Evolutionary conservation across 2,113 vertebrate species (phyloP).

Genomic region (Grammomys surdaster): DNA sequence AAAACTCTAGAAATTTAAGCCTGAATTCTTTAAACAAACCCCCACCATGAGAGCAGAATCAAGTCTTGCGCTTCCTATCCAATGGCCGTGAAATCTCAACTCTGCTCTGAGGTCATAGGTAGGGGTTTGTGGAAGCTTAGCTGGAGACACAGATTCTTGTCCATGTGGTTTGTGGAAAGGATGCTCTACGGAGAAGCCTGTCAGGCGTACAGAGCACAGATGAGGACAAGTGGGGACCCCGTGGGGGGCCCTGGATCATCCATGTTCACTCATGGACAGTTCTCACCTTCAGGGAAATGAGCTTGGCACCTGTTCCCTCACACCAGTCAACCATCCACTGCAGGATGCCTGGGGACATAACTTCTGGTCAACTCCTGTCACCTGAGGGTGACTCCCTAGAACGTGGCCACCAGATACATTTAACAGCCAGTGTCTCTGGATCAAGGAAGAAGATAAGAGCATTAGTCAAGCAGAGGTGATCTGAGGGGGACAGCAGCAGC

Average conservation of each 20-base stretch:
- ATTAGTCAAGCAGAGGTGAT: not conserved
- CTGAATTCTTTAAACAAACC: not conserved
- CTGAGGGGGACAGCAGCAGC: no score
- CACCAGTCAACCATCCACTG: not conserved
- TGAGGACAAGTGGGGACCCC: not conserved
- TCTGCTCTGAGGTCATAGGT: not conserved
- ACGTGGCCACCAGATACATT: not conserved
- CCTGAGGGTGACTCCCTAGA: not conserved
- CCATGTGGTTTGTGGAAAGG: not conserved
- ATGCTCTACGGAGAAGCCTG: not conserved
- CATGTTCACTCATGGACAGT: not conserved
- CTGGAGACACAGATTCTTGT: not conserved
- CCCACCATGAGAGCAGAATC: not conserved
- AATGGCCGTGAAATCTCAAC: not conserved
- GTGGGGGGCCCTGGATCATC: not conserved
- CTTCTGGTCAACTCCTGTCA: not conserved
- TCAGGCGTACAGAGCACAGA: not conserved
- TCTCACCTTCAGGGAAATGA: not conserved
- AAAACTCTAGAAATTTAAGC: constrained; percentile 33
- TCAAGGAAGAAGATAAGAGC: rapidly evolving
- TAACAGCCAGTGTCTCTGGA: not conserved
- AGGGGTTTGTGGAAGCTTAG: not conserved
- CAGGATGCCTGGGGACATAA: not conserved
- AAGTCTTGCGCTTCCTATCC: not conserved
- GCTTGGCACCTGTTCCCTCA: not conserved